Evolutionary conservation across 1,140 invertebrate genomes (phyloP), one percentile per base, ranked within the genome.

Genomic region (Diachasmimorpha longicaudata): DNA sequence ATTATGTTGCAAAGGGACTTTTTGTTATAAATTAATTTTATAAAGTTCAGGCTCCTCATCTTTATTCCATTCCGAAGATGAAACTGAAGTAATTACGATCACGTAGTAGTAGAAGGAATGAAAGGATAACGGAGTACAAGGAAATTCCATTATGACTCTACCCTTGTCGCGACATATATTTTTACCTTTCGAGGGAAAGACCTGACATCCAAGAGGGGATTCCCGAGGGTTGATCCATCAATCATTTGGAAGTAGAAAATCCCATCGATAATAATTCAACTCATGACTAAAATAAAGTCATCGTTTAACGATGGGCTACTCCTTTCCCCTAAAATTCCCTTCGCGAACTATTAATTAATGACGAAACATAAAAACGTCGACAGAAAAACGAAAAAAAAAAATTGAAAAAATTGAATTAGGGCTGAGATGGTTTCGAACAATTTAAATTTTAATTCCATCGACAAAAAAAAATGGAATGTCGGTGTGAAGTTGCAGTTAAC

Each of bases 141-240:
- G 1, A 68, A 77, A 74, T 69, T 76, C 48, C 66, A 78, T 82
- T 79, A 80, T 70, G 48, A 16, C 48, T 55, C n/a, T 13, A 19
- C 48, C 48, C n/a, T 21, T n/a, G 48, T 19, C n/a, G 14, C 19
- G 4, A 42, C 4, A 55, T 55, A 55, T 55, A 55, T 55, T 55
- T 55, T 55, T n/a, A 55, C 9, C 48, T 55, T 19, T 9, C 39
- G 9, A 10, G 31, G 44, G 44, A 48, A 3, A 14, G 2, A 10
- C 11, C 11, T 16, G 44, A 48, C n/a, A 16, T 6, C 31, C 31
- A 31, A 31, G 13, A 19, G 48, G 14, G n/a, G 6, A 21, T 55
- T 55, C 48, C 39, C 39, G 2, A 10, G 39, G 11, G 39, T 6
- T 31, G 31, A 42, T 42, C 39, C 11, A 42, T 10, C 39, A 42